Base-by-base conservation (phyloP, 2,888 invertebrate species). In the Halocaridina rubra region DNA sequence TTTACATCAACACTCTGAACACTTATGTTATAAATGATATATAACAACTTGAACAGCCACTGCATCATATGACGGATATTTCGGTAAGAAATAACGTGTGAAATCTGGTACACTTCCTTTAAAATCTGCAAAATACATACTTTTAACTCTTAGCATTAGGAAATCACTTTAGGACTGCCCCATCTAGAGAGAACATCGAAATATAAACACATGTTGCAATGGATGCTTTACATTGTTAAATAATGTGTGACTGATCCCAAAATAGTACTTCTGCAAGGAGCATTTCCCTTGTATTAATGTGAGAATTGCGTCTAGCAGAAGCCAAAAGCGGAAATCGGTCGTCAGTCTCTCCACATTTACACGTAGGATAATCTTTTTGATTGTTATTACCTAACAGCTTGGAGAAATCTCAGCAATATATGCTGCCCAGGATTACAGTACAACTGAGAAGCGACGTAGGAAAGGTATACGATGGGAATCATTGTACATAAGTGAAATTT, bases 401-500 rank as follows among this genome's bases (percentile, higher is more conserved):
- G 80, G 71, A 67, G 67, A 80, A 72, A 80, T 72, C 80, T 72
- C 57, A 57, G 80, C 72, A 80, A 80, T 61, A 72, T 80, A 80
- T 53, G 72, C 61, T 72, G 72, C 67, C 67, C 64, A 72, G 80
- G 80, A 80, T 80, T 64, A 59, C 80, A 72, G 57, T 80, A 80
- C 80, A 72, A 80, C 57, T 80, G 80, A 80, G 80, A 80, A 80
- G 80, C 80, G 72, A 80, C 80, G 39, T 80, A 72, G 80, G 80
- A 72, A 80, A 80, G 80, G 80, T 77, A 71, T 57, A 80, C 80
- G 72, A 72, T 72, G 67, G 78, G 82, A 67, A 67, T 76, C 77
- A 82, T 82, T 82, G 82, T 82, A 82, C 82, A 82, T 53, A 76
- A 82, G 71, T 82, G 72, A 82, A n/a, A 78, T 82, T 78, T 82